Evolutionary conservation across 2,888 invertebrate genomes (phyloP).

Genomic region (Crioceris asparagi): DNA sequence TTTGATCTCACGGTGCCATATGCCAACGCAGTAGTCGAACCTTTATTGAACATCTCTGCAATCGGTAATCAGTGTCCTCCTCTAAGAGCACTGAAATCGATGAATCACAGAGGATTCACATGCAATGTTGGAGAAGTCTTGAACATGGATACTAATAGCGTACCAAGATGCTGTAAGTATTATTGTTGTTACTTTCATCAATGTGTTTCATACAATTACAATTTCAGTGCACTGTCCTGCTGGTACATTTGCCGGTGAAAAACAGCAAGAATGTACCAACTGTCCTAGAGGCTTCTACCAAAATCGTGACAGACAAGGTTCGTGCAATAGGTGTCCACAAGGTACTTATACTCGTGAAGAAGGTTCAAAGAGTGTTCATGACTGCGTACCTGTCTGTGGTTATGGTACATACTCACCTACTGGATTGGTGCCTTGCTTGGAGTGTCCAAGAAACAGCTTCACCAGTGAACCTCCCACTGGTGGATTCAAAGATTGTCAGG

Average conservation of each 20-base stretch:
- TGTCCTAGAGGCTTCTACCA: constrained; percentile 92
- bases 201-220: background rate
- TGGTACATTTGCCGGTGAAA: constrained; percentile 85
- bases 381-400: constrained; percentile 90
- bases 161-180: constrained; percentile 80
- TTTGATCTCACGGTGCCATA: constrained; percentile 91
- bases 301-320: constrained; percentile 80
- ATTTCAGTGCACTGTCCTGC: constrained; percentile 86
- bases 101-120: constrained; percentile 80
- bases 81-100: constrained; percentile 72
- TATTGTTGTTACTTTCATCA: background rate
- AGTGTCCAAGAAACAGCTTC: constrained; percentile 88
- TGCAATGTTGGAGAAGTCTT: constrained; percentile 90
- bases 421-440: constrained; percentile 84
- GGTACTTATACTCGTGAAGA: constrained; percentile 89
- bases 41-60: constrained; percentile 76
- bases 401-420: constrained; percentile 94
- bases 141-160: constrained; percentile 85
- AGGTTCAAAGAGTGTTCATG: constrained; percentile 75
- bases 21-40: constrained; percentile 81
- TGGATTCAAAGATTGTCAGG: constrained; percentile 88
- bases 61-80: constrained; percentile 91
- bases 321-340: constrained; percentile 81
- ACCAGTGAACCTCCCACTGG: constrained; percentile 79
- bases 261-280: constrained; percentile 81